Percentiles rank a stretch among this genome's conserved stretches.
These are phyloP conservation scores for Loripinus fragilis DNA, from an alignment of 2,888 invertebrate genomes.

Conservation along the genomic window DNA sequence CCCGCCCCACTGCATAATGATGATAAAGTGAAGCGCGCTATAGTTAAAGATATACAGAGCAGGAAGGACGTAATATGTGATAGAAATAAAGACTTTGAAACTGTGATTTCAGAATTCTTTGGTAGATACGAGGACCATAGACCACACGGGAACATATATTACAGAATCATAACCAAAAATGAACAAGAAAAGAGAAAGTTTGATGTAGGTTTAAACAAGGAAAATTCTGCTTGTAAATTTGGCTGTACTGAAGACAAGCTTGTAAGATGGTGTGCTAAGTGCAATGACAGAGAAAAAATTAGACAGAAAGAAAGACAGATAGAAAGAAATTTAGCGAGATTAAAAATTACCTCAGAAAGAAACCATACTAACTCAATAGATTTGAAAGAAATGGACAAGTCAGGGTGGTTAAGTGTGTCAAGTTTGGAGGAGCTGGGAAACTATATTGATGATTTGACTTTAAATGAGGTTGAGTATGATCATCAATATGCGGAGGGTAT, in stretches of 20 bases:
- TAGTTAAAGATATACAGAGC: slow-evolving; percentile 56
- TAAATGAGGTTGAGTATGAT: slow-evolving; percentile 71
- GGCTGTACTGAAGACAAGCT: slow-evolving; percentile 49
- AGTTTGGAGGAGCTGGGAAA: slow-evolving; percentile 52
- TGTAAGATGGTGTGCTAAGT: slow-evolving; percentile 56
- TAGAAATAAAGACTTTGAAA: not conserved
- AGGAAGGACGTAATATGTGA: slow-evolving; percentile 37
- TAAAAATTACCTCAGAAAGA: not conserved
- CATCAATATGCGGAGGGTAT: slow-evolving; percentile 94
- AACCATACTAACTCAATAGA: not conserved
- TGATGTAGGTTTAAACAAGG: slow-evolving; percentile 22
- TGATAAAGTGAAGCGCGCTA: slow-evolving; percentile 88
- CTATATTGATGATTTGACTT: slow-evolving; percentile 61
- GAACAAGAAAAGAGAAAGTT: slow-evolving; percentile 51
- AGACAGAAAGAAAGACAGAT: slow-evolving; percentile 42
- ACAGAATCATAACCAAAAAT: slow-evolving; percentile 39
- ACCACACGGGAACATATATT: slow-evolving; percentile 48
- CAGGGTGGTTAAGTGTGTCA: slow-evolving; percentile 7
- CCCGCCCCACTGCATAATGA: slow-evolving; percentile 91
- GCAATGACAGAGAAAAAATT: slow-evolving; percentile 54
- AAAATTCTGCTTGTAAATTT: slow-evolving; percentile 48
- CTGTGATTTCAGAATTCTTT: slow-evolving; percentile 33
- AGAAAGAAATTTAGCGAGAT: slow-evolving; percentile 39
- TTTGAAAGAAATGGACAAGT: not conserved
- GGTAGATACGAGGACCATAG: slow-evolving; percentile 21